These are phyloP conservation scores for Diplolepis rosae DNA, from an alignment of 2,888 invertebrate genomes.

Conservation along the genomic window DNA sequence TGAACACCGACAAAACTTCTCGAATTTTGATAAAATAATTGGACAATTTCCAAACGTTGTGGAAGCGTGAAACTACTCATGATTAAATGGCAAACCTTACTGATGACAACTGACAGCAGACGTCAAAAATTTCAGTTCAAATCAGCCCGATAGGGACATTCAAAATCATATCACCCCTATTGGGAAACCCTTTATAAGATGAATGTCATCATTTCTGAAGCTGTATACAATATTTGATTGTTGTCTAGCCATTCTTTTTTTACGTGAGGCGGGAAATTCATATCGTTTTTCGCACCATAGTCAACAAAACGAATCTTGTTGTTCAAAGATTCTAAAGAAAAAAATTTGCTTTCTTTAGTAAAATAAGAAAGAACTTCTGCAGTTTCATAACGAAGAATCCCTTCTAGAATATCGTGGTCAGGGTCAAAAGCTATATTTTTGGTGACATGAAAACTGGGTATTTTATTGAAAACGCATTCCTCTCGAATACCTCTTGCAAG, in stretches of 20 bases:
- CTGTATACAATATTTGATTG: constrained; percentile 38
- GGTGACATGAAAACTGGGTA: constrained; percentile 41
- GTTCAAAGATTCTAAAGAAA: constrained; percentile 43
- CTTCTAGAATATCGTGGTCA: constrained; percentile 48
- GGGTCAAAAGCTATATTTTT: constrained; percentile 41
- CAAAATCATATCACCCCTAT: too few species aligned
- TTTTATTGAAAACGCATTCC: constrained; percentile 44
- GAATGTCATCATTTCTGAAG: constrained; percentile 45
- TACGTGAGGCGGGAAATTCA: constrained; percentile 41
- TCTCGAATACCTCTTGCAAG: constrained; percentile 33
- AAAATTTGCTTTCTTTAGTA: constrained; percentile 33
- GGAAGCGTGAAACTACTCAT: too few species aligned
- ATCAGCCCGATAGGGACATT: too few species aligned
- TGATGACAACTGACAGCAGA: too few species aligned
- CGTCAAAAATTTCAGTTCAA: too few species aligned
- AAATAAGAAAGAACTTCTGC: constrained; percentile 40
- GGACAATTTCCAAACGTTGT: too few species aligned
- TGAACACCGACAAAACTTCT: too few species aligned
- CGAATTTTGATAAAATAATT: too few species aligned
- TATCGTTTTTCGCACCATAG: constrained; percentile 30
- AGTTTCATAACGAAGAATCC: constrained; percentile 41
- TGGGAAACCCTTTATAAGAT: too few species aligned
- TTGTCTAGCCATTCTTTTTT: constrained; percentile 34
- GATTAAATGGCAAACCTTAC: too few species aligned
- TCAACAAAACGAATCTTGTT: constrained; percentile 41